phyloP scores from a whole-genome alignment of 2,797 vertebrate genomes.

The Meda fulgida region DNA sequence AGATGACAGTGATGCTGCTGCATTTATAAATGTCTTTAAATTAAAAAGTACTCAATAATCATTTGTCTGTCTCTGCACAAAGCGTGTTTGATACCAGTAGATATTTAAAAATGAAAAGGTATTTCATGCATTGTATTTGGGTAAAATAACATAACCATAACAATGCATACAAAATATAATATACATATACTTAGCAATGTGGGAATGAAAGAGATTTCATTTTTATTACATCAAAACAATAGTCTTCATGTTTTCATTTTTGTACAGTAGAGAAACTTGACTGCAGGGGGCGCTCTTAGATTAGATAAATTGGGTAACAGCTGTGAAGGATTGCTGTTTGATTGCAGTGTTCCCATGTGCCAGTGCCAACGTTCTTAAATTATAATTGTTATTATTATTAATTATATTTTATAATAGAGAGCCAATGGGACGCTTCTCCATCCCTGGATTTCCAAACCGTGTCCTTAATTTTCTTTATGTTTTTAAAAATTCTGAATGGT shows the following conservation, averaged over 20 bases:
- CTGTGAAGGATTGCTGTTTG: neutral
- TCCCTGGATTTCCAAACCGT: neutral
- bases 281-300: constrained; percentile 47
- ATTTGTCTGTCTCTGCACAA: neutral
- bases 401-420: neutral
- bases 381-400: neutral
- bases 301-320: constrained; percentile 6
- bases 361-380: neutral
- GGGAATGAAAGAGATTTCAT: neutral
- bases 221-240: neutral
- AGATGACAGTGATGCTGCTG: neutral
- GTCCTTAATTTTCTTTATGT: neutral
- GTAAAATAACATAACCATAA: neutral
- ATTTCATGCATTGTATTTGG: neutral
- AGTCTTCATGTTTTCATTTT: neutral
- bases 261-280: neutral
- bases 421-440: neutral
- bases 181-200: neutral
- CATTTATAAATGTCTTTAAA: constrained; percentile 6
- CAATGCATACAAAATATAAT: neutral
- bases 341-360: neutral
- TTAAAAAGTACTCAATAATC: neutral
- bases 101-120: neutral
- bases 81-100: neutral
- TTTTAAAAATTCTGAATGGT: neutral